These are phyloP conservation scores for Trachythela sp. DNA, from an alignment of 64 coral and sea anemone species.

Conservation along the genomic window DNA sequence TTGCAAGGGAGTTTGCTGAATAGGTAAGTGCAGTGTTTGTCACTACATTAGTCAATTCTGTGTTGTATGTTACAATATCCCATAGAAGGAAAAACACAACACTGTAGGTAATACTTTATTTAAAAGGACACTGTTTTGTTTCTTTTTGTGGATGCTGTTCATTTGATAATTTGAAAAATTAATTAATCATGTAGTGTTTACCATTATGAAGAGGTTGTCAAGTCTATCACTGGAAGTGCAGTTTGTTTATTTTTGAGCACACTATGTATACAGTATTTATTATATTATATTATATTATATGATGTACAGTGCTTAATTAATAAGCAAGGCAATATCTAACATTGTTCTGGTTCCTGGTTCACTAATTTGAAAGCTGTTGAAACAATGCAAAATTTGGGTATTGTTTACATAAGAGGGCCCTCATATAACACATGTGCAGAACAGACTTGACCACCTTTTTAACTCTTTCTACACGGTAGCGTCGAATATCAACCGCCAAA, in stretches of 20 bases:
- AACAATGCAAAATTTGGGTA: neutral
- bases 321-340: no score
- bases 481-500: no score
- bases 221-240: neutral
- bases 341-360: no score
- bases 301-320: no score
- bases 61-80: neutral
- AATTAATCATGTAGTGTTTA: neutral
- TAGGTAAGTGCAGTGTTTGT: slow-evolving; percentile 2
- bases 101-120: no score
- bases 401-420: neutral
- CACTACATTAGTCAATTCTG: slow-evolving; percentile 2
- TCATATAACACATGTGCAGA: neutral
- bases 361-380: no score
- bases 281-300: neutral
- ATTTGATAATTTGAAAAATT: no score
- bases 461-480: no score
- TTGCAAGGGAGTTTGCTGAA: no score
- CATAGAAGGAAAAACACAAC: no score
- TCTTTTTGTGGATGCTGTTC: no score
- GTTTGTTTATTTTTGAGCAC: neutral
- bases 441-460: neutral
- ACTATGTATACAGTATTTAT: neutral
- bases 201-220: neutral
- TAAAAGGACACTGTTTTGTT: no score